Conservation (phyloP, 2,888 invertebrate genomes). For the Himalopsyche tibetana region DNA sequence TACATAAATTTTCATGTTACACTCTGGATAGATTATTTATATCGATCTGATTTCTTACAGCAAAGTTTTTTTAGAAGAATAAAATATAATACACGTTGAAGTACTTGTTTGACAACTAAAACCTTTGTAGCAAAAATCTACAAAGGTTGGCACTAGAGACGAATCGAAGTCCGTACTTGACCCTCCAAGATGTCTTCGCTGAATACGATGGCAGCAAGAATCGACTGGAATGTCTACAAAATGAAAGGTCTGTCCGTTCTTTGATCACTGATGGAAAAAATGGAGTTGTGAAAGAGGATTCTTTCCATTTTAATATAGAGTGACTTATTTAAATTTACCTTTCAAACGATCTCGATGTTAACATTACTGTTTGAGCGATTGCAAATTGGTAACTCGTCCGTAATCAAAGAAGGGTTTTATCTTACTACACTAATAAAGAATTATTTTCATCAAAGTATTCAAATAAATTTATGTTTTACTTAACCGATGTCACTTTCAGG, state of each 20-base stretch:
- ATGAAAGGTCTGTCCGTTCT: slow-evolving; percentile 6
- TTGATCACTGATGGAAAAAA: slow-evolving; percentile 30
- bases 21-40: no score
- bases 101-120: slow-evolving; percentile 27
- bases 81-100: slow-evolving; percentile 41
- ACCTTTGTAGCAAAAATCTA: neutral
- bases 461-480: no score
- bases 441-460: no score
- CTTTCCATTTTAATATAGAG: slow-evolving; percentile 8
- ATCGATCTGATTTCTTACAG: slow-evolving; percentile 10
- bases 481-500: no score
- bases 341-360: neutral
- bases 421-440: neutral
- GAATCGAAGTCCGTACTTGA: slow-evolving; percentile 24
- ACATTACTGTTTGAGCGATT: neutral
- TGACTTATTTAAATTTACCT: slow-evolving; percentile 26
- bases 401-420: neutral
- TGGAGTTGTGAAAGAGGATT: slow-evolving; percentile 8
- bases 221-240: slow-evolving; percentile 11
- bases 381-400: neutral
- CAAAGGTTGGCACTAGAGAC: slow-evolving; percentile 34
- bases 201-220: neutral
- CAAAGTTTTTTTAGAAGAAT: neutral
- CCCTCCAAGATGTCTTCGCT: slow-evolving; percentile 3
- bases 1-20: no score